Evolutionary conservation across 2,888 invertebrate genomes (phyloP).

Genomic region (Xestobium rufovillosum): DNA sequence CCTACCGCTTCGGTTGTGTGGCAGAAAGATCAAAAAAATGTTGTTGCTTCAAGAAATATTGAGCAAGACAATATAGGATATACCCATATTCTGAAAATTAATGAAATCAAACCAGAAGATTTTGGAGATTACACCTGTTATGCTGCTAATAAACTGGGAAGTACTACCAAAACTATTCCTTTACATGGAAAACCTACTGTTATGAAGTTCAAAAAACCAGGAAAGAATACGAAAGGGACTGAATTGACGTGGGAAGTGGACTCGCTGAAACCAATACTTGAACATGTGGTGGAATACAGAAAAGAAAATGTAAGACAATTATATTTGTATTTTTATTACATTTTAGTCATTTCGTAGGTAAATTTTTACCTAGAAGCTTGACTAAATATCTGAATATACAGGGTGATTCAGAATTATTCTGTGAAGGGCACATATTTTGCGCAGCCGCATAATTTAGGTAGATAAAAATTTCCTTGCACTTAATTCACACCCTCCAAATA

Average conservation of each 20-base stretch:
- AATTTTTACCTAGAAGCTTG: neutral
- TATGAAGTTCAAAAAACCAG: constrained; percentile 26
- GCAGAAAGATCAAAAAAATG: constrained; percentile 34
- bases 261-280: constrained; percentile 42
- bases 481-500: no score
- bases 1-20: constrained; percentile 39
- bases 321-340: constrained; percentile 7
- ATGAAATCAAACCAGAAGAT: constrained; percentile 34
- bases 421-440: no score
- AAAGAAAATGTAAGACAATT: constrained; percentile 40
- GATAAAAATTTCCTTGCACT: no score
- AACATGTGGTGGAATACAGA: constrained; percentile 44
- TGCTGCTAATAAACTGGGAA: constrained; percentile 39
- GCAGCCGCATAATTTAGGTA: no score
- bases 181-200: constrained; percentile 34
- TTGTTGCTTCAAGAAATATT: constrained; percentile 26
- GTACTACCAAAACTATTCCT: constrained; percentile 31
- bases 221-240: constrained; percentile 30
- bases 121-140: constrained; percentile 43
- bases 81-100: constrained; percentile 34
- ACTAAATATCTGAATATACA: neutral
- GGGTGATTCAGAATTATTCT: no score
- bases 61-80: constrained; percentile 28
- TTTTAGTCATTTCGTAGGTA: constrained; percentile 4
- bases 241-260: constrained; percentile 44